Conservation (phyloP, 1,140 invertebrate species). For the Camponotus pennsylvanicus region DNA sequence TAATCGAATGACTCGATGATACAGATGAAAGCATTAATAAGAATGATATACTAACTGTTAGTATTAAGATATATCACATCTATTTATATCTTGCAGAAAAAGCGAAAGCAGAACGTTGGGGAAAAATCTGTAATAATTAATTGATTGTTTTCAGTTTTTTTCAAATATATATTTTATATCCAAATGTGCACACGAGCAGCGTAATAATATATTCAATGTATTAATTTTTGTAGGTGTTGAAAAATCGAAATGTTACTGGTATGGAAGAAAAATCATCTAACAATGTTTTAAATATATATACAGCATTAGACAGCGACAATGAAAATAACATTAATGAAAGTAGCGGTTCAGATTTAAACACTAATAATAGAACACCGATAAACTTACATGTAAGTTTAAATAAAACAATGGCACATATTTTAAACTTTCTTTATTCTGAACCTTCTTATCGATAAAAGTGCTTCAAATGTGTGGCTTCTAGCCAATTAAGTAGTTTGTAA, state of each 20-base stretch:
- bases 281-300: background rate
- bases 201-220: conserved; percentile 5
- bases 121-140: background rate
- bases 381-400: conserved; percentile 5
- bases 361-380: background rate
- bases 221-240: background rate
- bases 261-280: background rate
- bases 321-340: conserved; percentile 4
- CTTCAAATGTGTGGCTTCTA: too few relatives aligned
- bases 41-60: conserved; percentile 11
- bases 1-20: background rate
- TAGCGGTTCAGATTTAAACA: background rate
- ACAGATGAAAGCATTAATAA: background rate
- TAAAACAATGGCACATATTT: background rate
- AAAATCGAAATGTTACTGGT: background rate
- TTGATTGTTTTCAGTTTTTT: background rate
- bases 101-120: background rate
- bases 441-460: too few relatives aligned
- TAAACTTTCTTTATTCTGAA: too few relatives aligned
- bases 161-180: background rate
- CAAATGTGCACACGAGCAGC: background rate
- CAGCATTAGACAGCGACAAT: background rate
- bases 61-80: conserved; percentile 2
- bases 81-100: background rate
- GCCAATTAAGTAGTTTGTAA: too few relatives aligned